These are phyloP conservation scores for Leptobrachium leishanense DNA, from an alignment of 2,113 vertebrate genomes.

Conservation along the genomic window DNA sequence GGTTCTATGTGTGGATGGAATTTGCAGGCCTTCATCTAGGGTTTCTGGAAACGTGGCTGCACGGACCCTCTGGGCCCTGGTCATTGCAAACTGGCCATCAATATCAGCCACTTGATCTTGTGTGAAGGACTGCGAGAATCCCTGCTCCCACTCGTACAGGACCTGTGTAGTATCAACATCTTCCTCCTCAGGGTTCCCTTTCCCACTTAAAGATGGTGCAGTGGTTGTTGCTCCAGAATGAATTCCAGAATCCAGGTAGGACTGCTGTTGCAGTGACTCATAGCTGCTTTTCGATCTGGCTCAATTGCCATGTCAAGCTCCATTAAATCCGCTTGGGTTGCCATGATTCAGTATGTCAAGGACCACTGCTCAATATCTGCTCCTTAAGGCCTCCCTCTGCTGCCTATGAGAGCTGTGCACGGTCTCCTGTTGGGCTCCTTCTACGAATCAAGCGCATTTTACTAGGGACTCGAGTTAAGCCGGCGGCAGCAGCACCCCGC, in stretches of 20 bases:
- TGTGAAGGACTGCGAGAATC: constrained; percentile 91
- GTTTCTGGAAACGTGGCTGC: constrained; percentile 99
- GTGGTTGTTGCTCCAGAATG: constrained; percentile 98
- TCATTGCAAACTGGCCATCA: constrained; percentile 98
- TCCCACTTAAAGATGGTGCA: constrained; percentile 94
- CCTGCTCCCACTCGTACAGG: constrained; percentile 97
- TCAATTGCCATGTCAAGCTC: constrained; percentile 99
- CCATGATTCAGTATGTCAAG: constrained; percentile 81
- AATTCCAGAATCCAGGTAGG: constrained; percentile 97
- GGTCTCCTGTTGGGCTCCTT: too few species aligned
- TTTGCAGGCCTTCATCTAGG: constrained; percentile 96
- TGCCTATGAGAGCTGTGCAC: too few species aligned
- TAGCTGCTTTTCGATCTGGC: constrained; percentile 94
- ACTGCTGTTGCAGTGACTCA: constrained; percentile 98
- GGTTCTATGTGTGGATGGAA: constrained; percentile 96
- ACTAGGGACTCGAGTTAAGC: too few species aligned
- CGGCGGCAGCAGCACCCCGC: too few species aligned
- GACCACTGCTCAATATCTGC: constrained; percentile 44
- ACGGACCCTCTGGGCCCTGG: constrained; percentile 92
- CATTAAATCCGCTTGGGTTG: constrained; percentile 98
- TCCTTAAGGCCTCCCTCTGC: too few species aligned
- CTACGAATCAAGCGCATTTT: too few species aligned
- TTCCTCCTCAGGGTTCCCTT: constrained; percentile 96
- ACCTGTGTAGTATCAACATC: constrained; percentile 93
- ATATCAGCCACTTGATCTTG: constrained; percentile 94